Evolutionary conservation across 2,113 vertebrate species (phyloP).

Genomic region (Silurus asotus): DNA sequence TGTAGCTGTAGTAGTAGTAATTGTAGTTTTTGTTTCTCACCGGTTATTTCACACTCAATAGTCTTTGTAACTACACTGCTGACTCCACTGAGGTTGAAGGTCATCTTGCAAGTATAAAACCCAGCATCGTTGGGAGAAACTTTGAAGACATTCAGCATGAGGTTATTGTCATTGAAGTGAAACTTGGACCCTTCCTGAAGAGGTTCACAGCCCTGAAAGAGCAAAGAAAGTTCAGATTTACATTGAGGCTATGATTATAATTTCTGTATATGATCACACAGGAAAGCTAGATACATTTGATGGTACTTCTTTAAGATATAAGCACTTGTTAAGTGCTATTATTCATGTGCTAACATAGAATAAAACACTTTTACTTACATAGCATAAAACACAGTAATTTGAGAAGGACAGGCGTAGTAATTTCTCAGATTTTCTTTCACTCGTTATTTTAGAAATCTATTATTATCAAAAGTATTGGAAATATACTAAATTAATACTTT

Average conservation of each 20-base stretch:
- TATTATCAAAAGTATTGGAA: not conserved
- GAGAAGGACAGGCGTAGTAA: too few relatives aligned
- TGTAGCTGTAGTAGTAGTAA: not conserved
- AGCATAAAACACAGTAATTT: too few relatives aligned
- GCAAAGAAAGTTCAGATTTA: not conserved
- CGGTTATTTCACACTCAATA: conserved; percentile 66
- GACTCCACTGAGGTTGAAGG: conserved; percentile 69
- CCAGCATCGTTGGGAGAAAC: conserved; percentile 64
- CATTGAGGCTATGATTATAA: not conserved
- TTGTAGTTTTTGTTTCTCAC: conserved; percentile 62
- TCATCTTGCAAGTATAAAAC: conserved; percentile 77
- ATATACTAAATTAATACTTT: not conserved
- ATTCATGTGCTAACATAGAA: too few relatives aligned
- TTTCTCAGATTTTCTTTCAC: not conserved
- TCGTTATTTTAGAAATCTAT: not conserved
- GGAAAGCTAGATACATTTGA: too few relatives aligned
- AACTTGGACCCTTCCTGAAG: conserved; percentile 62
- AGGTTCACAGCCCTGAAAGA: conserved; percentile 71
- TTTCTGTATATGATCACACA: too few relatives aligned
- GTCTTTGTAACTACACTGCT: conserved; percentile 71
- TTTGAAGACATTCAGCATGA: conserved; percentile 53
- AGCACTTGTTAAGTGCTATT: too few relatives aligned
- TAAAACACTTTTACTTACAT: too few relatives aligned
- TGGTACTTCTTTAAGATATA: too few relatives aligned
- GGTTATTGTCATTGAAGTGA: conserved; percentile 11